Percentiles rank a stretch among this genome's conserved stretches.
These are phyloP conservation scores for Vidua macroura DNA, from an alignment of 2,113 vertebrate species.

Conservation along the genomic window DNA sequence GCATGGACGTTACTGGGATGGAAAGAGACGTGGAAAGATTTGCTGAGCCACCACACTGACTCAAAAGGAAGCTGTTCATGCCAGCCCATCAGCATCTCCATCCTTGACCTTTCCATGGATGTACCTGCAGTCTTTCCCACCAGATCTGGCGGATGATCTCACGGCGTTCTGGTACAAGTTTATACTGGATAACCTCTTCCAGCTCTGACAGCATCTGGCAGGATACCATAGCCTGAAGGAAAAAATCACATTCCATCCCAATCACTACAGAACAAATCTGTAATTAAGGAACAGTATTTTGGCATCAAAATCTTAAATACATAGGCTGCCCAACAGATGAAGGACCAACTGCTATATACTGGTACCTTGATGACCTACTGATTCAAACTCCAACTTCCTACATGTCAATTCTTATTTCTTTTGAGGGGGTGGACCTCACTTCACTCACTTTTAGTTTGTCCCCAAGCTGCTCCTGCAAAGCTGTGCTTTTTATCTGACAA, in stretches of 20 bases:
- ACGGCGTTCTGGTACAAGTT: slow-evolving; percentile 94
- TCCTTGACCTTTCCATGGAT: neutral
- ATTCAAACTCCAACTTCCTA: neutral
- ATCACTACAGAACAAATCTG: slow-evolving; percentile 6
- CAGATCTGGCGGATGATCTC: slow-evolving; percentile 98
- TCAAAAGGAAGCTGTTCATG: neutral
- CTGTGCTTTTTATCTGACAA: neutral
- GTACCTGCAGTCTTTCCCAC: slow-evolving; percentile 98
- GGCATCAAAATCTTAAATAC: neutral
- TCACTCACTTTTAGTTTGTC: neutral
- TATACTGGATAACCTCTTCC: slow-evolving; percentile 99
- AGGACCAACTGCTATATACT: neutral
- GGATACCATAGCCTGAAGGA: slow-evolving; percentile 93
- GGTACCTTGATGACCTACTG: neutral
- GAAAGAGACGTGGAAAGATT: neutral
- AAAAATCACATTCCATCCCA: slow-evolving; percentile 70
- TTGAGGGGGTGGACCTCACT: neutral
- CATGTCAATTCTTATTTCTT: neutral
- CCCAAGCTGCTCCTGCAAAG: neutral
- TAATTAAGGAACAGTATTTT: neutral
- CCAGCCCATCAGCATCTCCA: neutral
- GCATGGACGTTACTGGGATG: neutral
- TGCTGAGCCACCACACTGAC: neutral
- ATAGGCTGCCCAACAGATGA: neutral
- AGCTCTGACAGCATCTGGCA: slow-evolving; percentile 99